These are phyloP conservation scores for Oxycera nigricornis DNA, from an alignment of 2,888 invertebrate species.

Conservation along the genomic window DNA sequence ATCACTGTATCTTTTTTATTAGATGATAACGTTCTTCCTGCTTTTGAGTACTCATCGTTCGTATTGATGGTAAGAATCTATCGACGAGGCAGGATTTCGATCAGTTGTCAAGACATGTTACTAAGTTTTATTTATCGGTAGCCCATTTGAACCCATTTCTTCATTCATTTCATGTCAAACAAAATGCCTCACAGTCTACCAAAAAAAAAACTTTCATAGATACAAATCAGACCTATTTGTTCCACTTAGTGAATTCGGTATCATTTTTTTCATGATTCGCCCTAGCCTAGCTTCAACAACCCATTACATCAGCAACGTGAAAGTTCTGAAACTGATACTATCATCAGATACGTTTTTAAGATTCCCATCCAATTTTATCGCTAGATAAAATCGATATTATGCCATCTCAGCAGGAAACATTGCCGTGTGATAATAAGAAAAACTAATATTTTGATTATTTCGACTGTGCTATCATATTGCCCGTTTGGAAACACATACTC, in stretches of 20 bases:
- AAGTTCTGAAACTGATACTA: not conserved
- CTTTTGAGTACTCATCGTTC: not conserved
- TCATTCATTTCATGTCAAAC: not conserved
- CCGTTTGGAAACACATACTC: too few relatives aligned
- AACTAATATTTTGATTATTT: constrained; percentile 27
- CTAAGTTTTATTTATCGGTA: not conserved
- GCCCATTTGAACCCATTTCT: not conserved
- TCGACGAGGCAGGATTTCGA: not conserved
- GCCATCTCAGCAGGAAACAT: constrained; percentile 10
- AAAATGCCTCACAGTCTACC: too few relatives aligned
- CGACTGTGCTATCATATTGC: too few relatives aligned
- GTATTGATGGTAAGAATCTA: not conserved
- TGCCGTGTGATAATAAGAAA: not conserved
- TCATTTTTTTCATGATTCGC: too few relatives aligned
- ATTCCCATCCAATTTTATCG: not conserved
- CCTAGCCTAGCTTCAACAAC: too few relatives aligned
- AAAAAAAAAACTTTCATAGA: too few relatives aligned
- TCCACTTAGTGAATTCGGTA: too few relatives aligned
- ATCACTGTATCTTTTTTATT: constrained; percentile 1
- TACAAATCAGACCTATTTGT: too few relatives aligned
- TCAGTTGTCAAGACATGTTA: not conserved
- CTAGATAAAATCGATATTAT: constrained; percentile 7
- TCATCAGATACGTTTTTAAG: not conserved
- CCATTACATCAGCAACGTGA: too few relatives aligned
- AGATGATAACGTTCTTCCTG: not conserved